These are phyloP conservation scores for Sycophaga agraensis DNA, from an alignment of 1,140 invertebrate species.

Conservation along the genomic window DNA sequence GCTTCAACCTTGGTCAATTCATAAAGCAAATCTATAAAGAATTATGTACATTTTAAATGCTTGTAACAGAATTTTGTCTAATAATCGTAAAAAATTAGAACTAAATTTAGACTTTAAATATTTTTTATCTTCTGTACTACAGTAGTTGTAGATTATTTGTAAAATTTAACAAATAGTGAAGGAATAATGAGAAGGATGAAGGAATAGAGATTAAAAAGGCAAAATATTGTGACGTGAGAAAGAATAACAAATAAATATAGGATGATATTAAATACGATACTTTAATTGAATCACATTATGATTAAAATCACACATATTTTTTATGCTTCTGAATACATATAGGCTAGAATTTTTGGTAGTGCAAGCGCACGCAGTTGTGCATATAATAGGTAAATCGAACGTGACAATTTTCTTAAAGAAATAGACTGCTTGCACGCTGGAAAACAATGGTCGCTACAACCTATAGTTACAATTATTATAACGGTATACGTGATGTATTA, in stretches of 20 bases:
- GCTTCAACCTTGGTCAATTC: too few species aligned
- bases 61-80: too few species aligned
- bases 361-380: not conserved
- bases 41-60: too few species aligned
- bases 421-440: not conserved
- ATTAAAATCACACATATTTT: slow-evolving; percentile 49
- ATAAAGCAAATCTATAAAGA: too few species aligned
- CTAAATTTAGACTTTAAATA: too few species aligned
- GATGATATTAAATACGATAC: slow-evolving; percentile 43
- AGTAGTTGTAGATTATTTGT: too few species aligned
- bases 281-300: slow-evolving; percentile 46
- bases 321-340: not conserved
- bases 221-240: too few species aligned
- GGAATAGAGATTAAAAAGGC: not conserved
- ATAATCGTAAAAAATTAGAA: too few species aligned
- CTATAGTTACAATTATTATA: not conserved
- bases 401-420: not conserved
- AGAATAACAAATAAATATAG: not conserved
- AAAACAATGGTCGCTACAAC: not conserved
- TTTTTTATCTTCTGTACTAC: too few species aligned
- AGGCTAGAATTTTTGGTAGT: slow-evolving; percentile 7
- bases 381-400: too few species aligned
- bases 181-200: not conserved
- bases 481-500: not conserved
- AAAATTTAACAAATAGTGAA: too few species aligned